Evolutionary conservation across 2,113 vertebrate species (phyloP).

Genomic region (Archocentrus centrarchus): DNA sequence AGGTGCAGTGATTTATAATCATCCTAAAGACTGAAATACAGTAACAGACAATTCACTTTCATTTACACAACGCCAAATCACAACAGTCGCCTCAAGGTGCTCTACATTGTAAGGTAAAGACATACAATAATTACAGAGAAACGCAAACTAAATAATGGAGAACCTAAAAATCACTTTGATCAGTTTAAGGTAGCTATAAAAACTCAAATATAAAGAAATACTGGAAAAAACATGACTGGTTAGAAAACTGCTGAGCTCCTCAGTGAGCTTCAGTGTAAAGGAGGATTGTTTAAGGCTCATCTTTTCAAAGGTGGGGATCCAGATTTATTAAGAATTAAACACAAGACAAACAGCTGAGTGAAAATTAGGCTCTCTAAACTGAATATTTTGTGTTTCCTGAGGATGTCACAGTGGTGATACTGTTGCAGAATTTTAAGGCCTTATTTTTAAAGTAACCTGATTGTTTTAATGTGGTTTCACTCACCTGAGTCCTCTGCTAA

Average conservation of each 20-base stretch:
- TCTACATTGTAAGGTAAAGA: too few relatives aligned
- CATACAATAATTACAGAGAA: too few relatives aligned
- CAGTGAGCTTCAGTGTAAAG: not conserved
- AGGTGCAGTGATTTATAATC: not conserved
- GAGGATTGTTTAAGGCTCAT: not conserved
- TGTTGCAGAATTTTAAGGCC: not conserved
- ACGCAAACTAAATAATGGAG: not conserved
- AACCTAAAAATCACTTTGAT: not conserved
- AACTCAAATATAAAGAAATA: not conserved
- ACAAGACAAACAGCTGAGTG: too few relatives aligned
- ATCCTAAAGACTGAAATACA: not conserved
- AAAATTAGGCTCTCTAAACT: too few relatives aligned
- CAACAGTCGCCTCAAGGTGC: too few relatives aligned
- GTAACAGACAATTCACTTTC: too few relatives aligned
- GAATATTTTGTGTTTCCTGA: not conserved
- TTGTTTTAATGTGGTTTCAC: not conserved
- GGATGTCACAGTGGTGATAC: fast-evolving
- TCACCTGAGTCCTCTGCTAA: not conserved
- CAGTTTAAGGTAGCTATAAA: not conserved
- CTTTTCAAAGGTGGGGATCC: not conserved
- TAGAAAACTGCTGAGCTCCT: not conserved
- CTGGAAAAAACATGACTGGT: not conserved
- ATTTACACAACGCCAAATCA: too few relatives aligned
- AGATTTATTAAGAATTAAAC: not conserved
- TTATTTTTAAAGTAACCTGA: not conserved